phyloP scores from a whole-genome alignment of 2,797 vertebrate genomes.

The Xiphophorus birchmanni region DNA sequence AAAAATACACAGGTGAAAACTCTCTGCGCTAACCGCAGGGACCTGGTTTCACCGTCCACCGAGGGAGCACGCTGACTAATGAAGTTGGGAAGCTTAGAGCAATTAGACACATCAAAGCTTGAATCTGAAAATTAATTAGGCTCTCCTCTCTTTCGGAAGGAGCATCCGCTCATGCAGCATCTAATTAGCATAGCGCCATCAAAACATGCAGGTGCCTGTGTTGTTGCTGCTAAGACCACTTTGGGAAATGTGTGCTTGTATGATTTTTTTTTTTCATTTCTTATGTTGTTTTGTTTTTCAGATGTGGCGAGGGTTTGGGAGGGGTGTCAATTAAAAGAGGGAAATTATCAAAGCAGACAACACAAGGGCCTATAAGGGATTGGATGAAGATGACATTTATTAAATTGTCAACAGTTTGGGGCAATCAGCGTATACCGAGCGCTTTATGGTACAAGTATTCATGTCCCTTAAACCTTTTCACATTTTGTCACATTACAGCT shows the following conservation, averaged over 20 bases:
- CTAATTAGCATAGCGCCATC: slow-evolving; percentile 81
- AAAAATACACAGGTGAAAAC: slow-evolving; percentile 77
- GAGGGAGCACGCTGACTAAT: slow-evolving; percentile 79
- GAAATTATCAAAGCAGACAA: slow-evolving; percentile 28
- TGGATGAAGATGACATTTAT: slow-evolving; percentile 16
- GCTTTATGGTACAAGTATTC: not conserved
- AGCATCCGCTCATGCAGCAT: slow-evolving; percentile 76
- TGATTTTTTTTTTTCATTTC: slow-evolving; percentile 15
- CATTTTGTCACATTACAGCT: not conserved
- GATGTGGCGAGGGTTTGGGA: not conserved
- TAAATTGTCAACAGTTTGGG: not conserved
- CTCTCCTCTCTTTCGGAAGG: slow-evolving; percentile 72
- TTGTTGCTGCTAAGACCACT: slow-evolving; percentile 50
- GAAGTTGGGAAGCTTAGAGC: slow-evolving; percentile 84
- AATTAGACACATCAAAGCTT: slow-evolving; percentile 88
- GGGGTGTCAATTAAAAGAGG: slow-evolving; percentile 32
- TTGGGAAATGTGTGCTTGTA: slow-evolving; percentile 31
- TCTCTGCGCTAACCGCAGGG: slow-evolving; percentile 70
- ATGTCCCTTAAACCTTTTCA: not conserved
- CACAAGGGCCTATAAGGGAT: not conserved
- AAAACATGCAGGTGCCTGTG: slow-evolving; percentile 77
- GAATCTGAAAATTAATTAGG: slow-evolving; percentile 87
- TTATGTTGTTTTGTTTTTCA: slow-evolving; percentile 24
- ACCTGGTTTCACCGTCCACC: slow-evolving; percentile 68
- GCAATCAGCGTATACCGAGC: not conserved